These are phyloP conservation scores for Motacilla tschutschensis DNA, from an alignment of 2,113 vertebrate genomes.

Conservation along the genomic window DNA sequence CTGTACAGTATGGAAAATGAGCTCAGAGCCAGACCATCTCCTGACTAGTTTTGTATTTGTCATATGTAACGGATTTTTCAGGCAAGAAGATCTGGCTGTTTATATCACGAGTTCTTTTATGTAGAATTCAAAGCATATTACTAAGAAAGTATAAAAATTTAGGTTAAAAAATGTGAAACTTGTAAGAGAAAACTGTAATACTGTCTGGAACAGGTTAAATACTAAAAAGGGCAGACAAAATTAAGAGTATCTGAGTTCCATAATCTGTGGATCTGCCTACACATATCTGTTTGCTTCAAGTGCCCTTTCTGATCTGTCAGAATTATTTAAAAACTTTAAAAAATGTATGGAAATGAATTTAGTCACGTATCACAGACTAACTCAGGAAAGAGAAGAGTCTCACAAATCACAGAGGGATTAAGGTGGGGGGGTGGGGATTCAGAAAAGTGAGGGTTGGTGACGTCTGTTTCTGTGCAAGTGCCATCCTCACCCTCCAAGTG, in stretches of 20 bases:
- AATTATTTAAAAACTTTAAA: conserved; percentile 42
- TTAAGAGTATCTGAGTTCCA: background rate
- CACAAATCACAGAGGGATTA: conserved; percentile 7
- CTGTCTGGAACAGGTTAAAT: conserved; percentile 31
- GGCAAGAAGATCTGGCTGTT: conserved; percentile 15
- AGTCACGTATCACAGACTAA: conserved; percentile 5
- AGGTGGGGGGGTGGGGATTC: background rate
- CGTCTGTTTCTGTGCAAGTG: background rate
- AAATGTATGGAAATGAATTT: conserved; percentile 27
- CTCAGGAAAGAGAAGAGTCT: conserved; percentile 14
- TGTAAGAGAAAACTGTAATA: conserved; percentile 6
- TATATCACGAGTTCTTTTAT: conserved; percentile 7
- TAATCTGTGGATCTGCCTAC: conserved; percentile 22
- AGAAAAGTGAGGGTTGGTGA: conserved; percentile 10
- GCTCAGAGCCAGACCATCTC: background rate
- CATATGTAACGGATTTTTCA: conserved; percentile 31
- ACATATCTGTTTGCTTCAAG: background rate
- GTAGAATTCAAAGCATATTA: conserved; percentile 36
- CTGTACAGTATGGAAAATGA: background rate
- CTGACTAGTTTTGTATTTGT: conserved; percentile 29
- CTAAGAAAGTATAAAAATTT: conserved; percentile 19
- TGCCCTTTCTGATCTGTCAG: conserved; percentile 31
- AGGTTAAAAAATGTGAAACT: conserved; percentile 31
- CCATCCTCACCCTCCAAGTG: conserved; percentile 8
- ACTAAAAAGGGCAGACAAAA: conserved; percentile 3